Conservation (phyloP, 2,797 vertebrate genomes). For the Chelidonichthys spinosus region DNA sequence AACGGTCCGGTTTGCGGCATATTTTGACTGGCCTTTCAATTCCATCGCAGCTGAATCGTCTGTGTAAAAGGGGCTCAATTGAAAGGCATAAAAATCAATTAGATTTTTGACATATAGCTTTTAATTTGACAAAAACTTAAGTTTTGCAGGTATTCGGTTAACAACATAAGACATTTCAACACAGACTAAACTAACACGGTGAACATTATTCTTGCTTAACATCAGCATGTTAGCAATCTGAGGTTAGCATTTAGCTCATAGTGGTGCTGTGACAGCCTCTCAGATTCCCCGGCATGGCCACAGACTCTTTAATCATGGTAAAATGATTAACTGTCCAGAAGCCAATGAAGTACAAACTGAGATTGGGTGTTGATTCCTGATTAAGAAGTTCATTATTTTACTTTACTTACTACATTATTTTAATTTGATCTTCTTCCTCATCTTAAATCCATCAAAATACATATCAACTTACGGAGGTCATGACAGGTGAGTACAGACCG, state of each 20-base stretch:
- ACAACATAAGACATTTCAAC: neutral
- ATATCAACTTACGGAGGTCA: conserved; percentile 80
- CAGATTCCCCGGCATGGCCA: neutral
- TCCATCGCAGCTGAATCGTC: no score
- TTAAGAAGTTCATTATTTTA: neutral
- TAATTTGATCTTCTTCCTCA: no score
- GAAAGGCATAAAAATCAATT: no score
- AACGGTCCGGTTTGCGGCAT: no score
- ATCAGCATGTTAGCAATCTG: neutral
- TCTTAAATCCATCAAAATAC: neutral
- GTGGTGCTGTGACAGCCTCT: neutral
- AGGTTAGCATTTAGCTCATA: neutral
- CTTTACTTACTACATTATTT: neutral
- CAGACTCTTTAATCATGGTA: no score
- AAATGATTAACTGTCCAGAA: neutral
- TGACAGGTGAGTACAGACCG: conserved; percentile 70
- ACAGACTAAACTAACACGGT: neutral
- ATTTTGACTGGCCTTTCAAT: no score
- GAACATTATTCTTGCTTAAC: neutral
- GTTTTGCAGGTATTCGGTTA: no score
- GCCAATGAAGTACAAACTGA: neutral
- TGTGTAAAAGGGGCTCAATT: no score
- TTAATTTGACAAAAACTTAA: neutral
- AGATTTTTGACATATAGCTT: neutral
- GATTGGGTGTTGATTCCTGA: neutral